These are phyloP conservation scores for Crypturellus tataupa DNA, from an alignment of 2,797 vertebrate genomes.

Conservation along the genomic window DNA sequence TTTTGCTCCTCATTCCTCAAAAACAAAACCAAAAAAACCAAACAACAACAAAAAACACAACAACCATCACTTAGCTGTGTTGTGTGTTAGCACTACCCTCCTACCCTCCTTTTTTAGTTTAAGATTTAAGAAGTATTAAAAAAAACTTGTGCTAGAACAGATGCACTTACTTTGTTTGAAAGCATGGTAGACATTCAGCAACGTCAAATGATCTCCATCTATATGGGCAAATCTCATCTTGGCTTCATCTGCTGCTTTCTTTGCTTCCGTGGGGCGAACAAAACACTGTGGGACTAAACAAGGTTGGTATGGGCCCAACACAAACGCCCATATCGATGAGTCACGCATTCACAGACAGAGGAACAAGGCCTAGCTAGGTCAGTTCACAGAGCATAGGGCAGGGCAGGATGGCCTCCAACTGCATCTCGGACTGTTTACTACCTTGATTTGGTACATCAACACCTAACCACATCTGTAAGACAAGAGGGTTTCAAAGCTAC, in stretches of 20 bases:
- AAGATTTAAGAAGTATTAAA: background rate
- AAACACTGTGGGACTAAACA: constrained; percentile 99
- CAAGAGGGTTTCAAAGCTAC: constrained; percentile 96
- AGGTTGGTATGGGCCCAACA: constrained; percentile 99
- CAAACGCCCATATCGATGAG: constrained; percentile 99
- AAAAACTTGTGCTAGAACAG: background rate
- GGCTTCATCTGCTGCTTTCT: constrained; percentile 99
- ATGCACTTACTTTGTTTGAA: constrained; percentile 97
- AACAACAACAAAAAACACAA: background rate
- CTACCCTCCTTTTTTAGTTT: no score
- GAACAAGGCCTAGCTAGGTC: constrained; percentile 98
- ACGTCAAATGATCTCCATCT: constrained; percentile 99
- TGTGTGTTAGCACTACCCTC: background rate
- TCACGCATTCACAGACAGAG: constrained; percentile 97
- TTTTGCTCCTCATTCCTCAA: background rate
- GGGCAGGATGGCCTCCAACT: constrained; percentile 91
- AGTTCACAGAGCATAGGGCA: constrained; percentile 93
- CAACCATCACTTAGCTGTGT: background rate
- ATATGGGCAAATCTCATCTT: constrained; percentile 99
- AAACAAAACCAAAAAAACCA: no score
- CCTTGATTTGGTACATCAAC: constrained; percentile 89
- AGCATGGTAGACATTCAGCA: constrained; percentile 99
- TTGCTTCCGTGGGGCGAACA: constrained; percentile 98
- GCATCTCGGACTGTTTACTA: constrained; percentile 87
- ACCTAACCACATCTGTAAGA: constrained; percentile 97